These are phyloP conservation scores for Holothuria leucospilota DNA, from an alignment of 53 echinoderm and acorn worm genomes.

Conservation along the genomic window DNA sequence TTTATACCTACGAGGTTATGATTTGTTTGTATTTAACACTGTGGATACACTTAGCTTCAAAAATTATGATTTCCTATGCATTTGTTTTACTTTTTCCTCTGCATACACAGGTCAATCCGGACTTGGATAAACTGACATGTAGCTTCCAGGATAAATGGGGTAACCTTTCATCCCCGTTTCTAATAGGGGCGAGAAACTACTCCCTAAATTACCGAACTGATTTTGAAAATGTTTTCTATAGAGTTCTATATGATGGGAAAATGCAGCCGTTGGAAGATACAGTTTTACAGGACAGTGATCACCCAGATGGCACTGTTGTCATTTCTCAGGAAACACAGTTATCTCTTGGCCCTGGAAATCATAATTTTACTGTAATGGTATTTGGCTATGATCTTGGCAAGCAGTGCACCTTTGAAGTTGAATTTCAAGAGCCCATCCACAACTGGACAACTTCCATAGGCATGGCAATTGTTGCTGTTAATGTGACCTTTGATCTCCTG, in stretches of 20 bases:
- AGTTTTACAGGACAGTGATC: background rate
- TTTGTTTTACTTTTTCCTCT: no score
- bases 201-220: background rate
- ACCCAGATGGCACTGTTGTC: background rate
- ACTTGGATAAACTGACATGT: no score
- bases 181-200: background rate
- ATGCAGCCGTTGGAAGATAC: background rate
- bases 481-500: constrained; percentile 42
- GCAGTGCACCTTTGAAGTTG: constrained; percentile 18
- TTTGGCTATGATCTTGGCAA: background rate
- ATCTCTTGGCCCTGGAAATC: constrained; percentile 31
- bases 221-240: constrained; percentile 14
- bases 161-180: background rate
- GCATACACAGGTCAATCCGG: no score
- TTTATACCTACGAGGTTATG: no score
- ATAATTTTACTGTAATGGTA: constrained; percentile 13
- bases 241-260: constrained; percentile 10
- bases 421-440: constrained; percentile 12
- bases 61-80: no score
- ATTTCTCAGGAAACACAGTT: background rate
- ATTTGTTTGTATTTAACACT: no score
- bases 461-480: background rate
- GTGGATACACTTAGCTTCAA: no score
- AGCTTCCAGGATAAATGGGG: background rate
- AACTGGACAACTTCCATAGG: background rate